A percentile compares a stretch with the other conserved stretches of the same genome.
phyloP scores from a whole-genome alignment of 2,113 vertebrate genomes.

The Xenotilapia longispinis region DNA sequence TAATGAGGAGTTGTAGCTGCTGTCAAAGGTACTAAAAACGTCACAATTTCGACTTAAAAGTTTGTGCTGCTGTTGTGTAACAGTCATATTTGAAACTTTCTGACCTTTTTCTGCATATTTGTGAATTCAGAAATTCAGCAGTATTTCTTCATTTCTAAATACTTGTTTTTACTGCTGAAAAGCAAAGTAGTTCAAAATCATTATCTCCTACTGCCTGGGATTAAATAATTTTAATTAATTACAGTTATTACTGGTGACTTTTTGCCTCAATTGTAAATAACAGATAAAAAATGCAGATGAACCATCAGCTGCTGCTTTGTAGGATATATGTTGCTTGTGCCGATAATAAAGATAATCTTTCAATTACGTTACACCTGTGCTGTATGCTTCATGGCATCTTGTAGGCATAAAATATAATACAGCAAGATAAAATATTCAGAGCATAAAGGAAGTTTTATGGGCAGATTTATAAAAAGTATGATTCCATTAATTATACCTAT shows the following conservation, averaged over 20 bases:
- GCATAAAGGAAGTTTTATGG: not conserved
- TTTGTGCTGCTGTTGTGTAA: not conserved
- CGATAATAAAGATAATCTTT: not conserved
- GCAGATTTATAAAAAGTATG: not conserved
- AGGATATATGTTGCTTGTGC: not conserved
- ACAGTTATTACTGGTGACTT: not conserved
- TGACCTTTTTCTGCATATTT: not conserved
- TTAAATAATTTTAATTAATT: not conserved
- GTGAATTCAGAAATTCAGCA: not conserved
- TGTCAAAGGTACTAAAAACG: not conserved
- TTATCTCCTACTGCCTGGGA: not conserved
- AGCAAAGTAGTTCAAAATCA: not conserved
- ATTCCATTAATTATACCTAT: constrained; percentile 19
- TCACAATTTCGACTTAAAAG: not conserved
- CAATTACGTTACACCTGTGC: not conserved
- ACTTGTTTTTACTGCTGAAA: not conserved
- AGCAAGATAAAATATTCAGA: not conserved
- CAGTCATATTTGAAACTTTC: not conserved
- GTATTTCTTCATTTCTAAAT: not conserved
- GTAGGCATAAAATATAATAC: not conserved
- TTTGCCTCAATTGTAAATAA: not conserved
- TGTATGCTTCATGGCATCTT: not conserved
- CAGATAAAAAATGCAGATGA: not conserved
- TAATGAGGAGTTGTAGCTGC: not conserved
- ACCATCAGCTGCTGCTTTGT: not conserved